Evolutionary conservation across 2,797 vertebrate genomes (phyloP).

Genomic region (Etheostoma perlongum): DNA sequence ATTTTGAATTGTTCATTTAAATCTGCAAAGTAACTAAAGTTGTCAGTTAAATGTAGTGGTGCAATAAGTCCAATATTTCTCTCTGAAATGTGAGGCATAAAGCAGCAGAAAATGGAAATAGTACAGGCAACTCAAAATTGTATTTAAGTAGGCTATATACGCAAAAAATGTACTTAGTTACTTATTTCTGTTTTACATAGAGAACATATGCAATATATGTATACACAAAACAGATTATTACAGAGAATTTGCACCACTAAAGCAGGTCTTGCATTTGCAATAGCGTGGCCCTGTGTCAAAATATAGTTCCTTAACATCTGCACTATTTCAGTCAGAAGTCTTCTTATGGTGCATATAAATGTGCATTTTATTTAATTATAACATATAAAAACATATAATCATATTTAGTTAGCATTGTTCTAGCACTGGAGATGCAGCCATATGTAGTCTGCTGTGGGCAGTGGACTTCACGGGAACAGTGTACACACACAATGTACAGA

Average conservation of each 20-base stretch:
- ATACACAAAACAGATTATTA: not conserved
- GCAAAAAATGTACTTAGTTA: no score
- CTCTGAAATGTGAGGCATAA: no score
- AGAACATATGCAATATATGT: not conserved
- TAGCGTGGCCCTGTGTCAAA: not conserved
- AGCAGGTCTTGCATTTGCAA: not conserved
- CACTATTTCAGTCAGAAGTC: not conserved
- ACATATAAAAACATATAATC: not conserved
- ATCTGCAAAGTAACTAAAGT: not conserved
- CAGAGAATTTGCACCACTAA: not conserved
- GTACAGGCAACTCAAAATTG: not conserved
- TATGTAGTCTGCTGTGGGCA: not conserved
- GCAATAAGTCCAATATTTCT: no score
- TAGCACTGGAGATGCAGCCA: not conserved
- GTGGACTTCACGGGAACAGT: not conserved
- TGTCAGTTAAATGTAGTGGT: no score
- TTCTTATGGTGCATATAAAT: not conserved
- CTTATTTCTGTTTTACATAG: not conserved
- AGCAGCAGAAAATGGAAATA: not conserved
- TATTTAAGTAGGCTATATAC: not conserved
- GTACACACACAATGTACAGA: not conserved
- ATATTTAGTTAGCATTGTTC: not conserved
- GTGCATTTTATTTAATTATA: not conserved
- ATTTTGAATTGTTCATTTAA: not conserved
- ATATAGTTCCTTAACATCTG: not conserved